Conservation (phyloP, 2,888 invertebrate species). For the Agrypnus murinus region DNA sequence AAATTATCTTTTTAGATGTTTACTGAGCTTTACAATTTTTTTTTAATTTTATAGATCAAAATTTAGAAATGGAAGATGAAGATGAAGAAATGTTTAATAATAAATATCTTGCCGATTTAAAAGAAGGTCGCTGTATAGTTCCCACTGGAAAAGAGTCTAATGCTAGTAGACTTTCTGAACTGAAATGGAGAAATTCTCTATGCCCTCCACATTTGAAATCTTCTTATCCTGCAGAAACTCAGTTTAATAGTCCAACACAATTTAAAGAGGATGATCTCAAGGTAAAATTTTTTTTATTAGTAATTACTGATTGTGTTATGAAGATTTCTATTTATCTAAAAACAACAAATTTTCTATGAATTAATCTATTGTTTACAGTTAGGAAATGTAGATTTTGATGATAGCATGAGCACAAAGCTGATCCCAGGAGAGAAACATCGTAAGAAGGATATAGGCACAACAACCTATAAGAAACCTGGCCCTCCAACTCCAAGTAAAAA, state of each 20-base stretch:
- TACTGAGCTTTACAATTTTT: too few relatives aligned
- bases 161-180: slow-evolving; percentile 77
- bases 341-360: too few relatives aligned
- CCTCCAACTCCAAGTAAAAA: slow-evolving; percentile 92
- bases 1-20: background rate
- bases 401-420: slow-evolving; percentile 68
- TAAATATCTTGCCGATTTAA: slow-evolving; percentile 81
- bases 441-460: slow-evolving; percentile 78
- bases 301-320: too few relatives aligned
- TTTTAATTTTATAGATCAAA: slow-evolving; percentile 61
- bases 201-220: slow-evolving; percentile 90
- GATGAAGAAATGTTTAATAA: slow-evolving; percentile 90
- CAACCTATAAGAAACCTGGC: slow-evolving; percentile 88
- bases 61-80: slow-evolving; percentile 87
- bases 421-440: slow-evolving; percentile 71
- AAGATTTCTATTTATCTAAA: too few relatives aligned
- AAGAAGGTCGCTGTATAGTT: slow-evolving; percentile 74
- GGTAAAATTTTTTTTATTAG: slow-evolving; percentile 69
- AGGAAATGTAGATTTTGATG: slow-evolving; percentile 67
- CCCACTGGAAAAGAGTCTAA: slow-evolving; percentile 61
- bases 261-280: slow-evolving; percentile 81
- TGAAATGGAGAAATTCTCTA: slow-evolving; percentile 87
- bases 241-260: slow-evolving; percentile 75
- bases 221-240: slow-evolving; percentile 88
- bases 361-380: too few relatives aligned